These are phyloP conservation scores for Oncorhynchus masou DNA, from an alignment of 2,113 vertebrate species.

Conservation along the genomic window DNA sequence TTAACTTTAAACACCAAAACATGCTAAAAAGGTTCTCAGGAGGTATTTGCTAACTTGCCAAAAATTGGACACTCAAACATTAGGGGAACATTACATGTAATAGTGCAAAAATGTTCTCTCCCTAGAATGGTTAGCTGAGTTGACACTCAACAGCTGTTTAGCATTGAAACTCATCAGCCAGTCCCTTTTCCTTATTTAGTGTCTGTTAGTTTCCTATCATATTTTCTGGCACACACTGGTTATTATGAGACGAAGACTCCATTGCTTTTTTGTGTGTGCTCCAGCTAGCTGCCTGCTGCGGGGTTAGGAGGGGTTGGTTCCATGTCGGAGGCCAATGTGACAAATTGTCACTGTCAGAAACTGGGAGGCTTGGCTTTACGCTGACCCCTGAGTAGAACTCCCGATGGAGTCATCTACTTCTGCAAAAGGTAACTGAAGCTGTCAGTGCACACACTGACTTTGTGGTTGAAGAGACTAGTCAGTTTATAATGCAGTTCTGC, in stretches of 20 bases:
- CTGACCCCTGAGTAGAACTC: constrained; percentile 3
- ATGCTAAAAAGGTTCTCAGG: no score
- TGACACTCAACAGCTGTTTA: no score
- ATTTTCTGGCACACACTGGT: constrained; percentile 20
- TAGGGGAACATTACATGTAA: no score
- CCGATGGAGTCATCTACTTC: background rate
- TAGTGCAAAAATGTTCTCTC: no score
- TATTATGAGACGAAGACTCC: constrained; percentile 11
- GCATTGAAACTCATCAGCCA: no score
- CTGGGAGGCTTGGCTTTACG: constrained; percentile 27
- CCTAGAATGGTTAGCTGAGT: no score
- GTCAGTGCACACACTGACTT: background rate
- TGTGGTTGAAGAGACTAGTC: background rate
- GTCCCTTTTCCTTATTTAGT: background rate
- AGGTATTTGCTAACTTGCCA: no score
- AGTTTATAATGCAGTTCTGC: background rate
- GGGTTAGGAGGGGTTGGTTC: background rate
- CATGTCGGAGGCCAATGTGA: constrained; percentile 23
- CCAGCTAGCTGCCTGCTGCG: constrained; percentile 16
- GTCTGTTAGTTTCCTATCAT: background rate
- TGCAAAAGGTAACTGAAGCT: background rate
- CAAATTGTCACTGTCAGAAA: constrained; percentile 55
- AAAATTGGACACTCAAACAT: no score
- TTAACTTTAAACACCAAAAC: no score
- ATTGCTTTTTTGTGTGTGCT: background rate